Evolutionary conservation across 30 jellyfish, hydroid and myxozoan species (phyloP), one percentile per base, ranked within the genome.

Genomic region (Mastigias papua): DNA sequence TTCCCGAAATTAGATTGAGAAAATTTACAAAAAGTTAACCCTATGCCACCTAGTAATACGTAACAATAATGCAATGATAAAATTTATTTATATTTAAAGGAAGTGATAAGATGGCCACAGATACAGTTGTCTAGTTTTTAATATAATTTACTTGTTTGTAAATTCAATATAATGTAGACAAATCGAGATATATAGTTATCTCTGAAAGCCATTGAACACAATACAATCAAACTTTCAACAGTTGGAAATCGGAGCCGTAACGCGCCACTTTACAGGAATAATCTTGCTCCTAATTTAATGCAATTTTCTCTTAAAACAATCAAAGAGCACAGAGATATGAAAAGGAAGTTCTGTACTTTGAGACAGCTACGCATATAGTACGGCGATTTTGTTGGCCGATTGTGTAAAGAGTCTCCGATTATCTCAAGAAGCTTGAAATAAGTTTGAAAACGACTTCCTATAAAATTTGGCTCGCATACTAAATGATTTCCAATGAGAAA

Each of bases 61-160:
- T 10, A 17, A 23, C 7, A 17, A 10, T 1, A 63, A n/a, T 1
- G 21, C 3, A 63, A n/a, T 23, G 23, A 63, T 23, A 11, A 63
- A 2, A 63, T 63, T 17, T 9, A 63, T 63, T 27, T 63, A 63
- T 27, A 27, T 63, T 63, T n/a, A 11, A 1, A 63, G 74, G 74
- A 63, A 63, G 74, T n/a, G 74, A 63, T 63, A 23, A 11, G 74
- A 1, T 3, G 46, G 74, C 74, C 74, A 23, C 74, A 63, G 74
- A 63, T 63, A 63, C 21, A 63, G 42, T 26, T 63, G 74, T 63
- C 74, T 63, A 63, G 74, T 17, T 26, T 23, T 23, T 63, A 15
- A 23, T 63, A 23, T 3, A 63, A 63, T 63, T 63, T 1, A 58
- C 26, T 63, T 63, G 35, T 23, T 63, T 1, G 1, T 23, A 27